phyloP scores from a whole-genome alignment of 1,140 invertebrate species.

The Drosophila pandora region DNA sequence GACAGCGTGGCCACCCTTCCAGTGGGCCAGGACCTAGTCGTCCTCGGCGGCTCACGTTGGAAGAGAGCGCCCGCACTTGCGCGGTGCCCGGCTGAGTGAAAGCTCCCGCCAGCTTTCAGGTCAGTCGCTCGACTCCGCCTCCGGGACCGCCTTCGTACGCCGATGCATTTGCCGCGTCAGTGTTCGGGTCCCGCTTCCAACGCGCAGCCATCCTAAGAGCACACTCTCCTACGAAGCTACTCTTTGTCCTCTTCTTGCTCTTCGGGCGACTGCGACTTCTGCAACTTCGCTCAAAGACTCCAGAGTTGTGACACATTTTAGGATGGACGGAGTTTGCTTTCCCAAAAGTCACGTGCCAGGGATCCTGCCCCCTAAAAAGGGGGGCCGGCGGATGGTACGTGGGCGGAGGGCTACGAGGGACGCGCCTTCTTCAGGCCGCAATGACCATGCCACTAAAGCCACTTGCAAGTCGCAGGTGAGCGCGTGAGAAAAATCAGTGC shows the following conservation, averaged over 20 bases:
- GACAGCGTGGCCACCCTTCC: constrained; percentile 34
- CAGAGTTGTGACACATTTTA: constrained; percentile 68
- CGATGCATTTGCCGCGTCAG: constrained; percentile 21
- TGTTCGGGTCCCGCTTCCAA: constrained; percentile 55
- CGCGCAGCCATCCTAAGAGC: constrained; percentile 52
- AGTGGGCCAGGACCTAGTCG: constrained; percentile 15
- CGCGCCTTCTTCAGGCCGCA: background rate
- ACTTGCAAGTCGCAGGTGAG: constrained; percentile 7
- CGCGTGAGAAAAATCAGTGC: constrained; percentile 44
- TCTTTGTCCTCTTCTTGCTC: constrained; percentile 19
- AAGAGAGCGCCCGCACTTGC: constrained; percentile 46
- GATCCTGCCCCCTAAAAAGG: background rate
- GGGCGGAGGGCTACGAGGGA: background rate
- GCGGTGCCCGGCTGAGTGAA: constrained; percentile 22
- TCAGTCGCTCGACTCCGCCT: constrained; percentile 35
- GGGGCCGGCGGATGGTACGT: background rate
- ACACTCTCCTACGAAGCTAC: background rate
- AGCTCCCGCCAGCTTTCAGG: constrained; percentile 55
- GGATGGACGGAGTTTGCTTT: constrained; percentile 53
- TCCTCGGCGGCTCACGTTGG: constrained; percentile 58
- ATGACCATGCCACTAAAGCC: constrained; percentile 15
- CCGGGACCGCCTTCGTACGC: constrained; percentile 16
- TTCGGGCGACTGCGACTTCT: background rate
- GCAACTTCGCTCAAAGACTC: constrained; percentile 11
- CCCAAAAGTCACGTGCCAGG: constrained; percentile 67